A percentile compares a stretch with the other conserved stretches of the same genome.
Conservation (phyloP, 2,888 invertebrate genomes). For the Omphaloscelis lunosa region DNA sequence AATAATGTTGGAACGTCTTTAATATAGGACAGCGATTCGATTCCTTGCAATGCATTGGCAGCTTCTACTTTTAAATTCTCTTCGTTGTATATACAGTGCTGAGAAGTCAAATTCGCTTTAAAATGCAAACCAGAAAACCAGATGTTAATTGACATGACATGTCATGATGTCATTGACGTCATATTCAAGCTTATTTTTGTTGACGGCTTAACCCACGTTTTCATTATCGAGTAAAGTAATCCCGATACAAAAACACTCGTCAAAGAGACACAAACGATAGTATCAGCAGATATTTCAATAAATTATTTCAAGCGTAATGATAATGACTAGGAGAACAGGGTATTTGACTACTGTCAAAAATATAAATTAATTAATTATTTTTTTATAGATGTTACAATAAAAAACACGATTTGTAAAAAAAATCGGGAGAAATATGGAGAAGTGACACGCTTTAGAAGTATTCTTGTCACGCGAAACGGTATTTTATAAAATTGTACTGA, state of each 20-base stretch:
- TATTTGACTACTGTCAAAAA: too few species aligned
- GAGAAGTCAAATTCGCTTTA: background rate
- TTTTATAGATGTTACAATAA: too few species aligned
- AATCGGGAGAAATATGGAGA: too few species aligned
- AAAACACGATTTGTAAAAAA: too few species aligned
- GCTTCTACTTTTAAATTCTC: background rate
- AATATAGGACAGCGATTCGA: background rate
- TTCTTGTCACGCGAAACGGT: too few species aligned
- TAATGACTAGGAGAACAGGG: too few species aligned
- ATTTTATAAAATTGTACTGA: too few species aligned
- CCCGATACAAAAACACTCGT: background rate
- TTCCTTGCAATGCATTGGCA: background rate
- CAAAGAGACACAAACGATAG: background rate
- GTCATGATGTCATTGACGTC: background rate
- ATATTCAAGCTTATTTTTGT: background rate
- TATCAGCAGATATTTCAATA: too few species aligned
- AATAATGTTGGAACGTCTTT: constrained; percentile 8
- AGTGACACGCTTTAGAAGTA: too few species aligned
- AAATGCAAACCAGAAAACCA: background rate
- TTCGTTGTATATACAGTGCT: background rate
- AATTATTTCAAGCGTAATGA: too few species aligned
- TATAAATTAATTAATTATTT: too few species aligned
- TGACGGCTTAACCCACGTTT: background rate
- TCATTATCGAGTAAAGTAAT: background rate
- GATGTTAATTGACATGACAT: background rate